Evolutionary conservation across 2,888 invertebrate genomes (phyloP).

Genomic region (Brachycybe producta): DNA sequence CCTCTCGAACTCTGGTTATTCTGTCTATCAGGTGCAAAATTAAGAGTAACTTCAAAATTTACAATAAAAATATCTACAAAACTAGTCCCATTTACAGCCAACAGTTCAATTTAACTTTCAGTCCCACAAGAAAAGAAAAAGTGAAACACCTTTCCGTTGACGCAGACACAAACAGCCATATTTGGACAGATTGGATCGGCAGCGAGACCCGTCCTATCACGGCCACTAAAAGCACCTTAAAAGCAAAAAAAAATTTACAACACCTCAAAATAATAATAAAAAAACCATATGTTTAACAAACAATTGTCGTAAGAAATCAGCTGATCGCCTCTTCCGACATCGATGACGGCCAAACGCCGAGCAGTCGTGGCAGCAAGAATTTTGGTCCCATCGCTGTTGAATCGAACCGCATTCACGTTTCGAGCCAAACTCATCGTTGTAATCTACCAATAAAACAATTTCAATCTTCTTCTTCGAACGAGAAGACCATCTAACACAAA

Average conservation of each 20-base stretch:
- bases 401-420: conserved; percentile 38
- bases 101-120: too few relatives aligned
- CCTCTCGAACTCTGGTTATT: too few relatives aligned
- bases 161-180: conserved; percentile 38
- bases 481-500: too few relatives aligned
- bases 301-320: conserved; percentile 40
- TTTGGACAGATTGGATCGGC: conserved; percentile 38
- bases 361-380: conserved; percentile 39
- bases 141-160: conserved; percentile 34
- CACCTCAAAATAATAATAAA: too few relatives aligned
- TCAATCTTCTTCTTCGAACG: too few relatives aligned
- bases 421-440: conserved; percentile 35
- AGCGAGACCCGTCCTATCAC: conserved; percentile 37
- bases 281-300: too few relatives aligned
- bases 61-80: conserved; percentile 3
- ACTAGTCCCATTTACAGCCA: too few relatives aligned
- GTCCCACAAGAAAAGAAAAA: not conserved
- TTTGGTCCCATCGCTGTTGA: conserved; percentile 38
- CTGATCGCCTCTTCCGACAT: conserved; percentile 38
- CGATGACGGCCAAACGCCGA: conserved; percentile 37
- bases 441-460: conserved; percentile 28
- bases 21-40: too few relatives aligned
- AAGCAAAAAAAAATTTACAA: too few relatives aligned
- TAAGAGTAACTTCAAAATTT: too few relatives aligned
- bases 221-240: conserved; percentile 34